Evolutionary conservation across 2,888 invertebrate species (phyloP), one percentile per base, ranked within the genome.

Genomic region (Caenorhabditis becei): DNA sequence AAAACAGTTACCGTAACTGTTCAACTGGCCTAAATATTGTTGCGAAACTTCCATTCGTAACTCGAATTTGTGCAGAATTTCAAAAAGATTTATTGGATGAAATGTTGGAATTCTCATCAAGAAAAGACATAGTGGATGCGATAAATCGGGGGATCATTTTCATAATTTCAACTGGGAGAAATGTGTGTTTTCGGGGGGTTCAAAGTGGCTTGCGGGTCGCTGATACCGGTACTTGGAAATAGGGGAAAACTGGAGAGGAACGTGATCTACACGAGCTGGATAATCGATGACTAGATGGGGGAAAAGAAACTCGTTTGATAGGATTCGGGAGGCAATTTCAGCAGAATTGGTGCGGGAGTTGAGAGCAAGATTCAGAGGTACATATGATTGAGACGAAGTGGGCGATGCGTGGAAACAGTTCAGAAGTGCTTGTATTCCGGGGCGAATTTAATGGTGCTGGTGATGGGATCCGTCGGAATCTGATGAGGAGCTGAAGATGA

Each of bases 211-310:
- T 23, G 49, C 20, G 20, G 51, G 32, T n/a, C n/a, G n/a, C n/a
- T n/a, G 23, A 8, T 54, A 54, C 62, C 54, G 20, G 71, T 56
- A 56, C 10, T 24, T 51, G 41, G 24, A 71, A 44, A 62, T 37
- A 10, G 70, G 61, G 35, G 28, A 63, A 37, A 37, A n/a, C n/a
- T 54, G 41, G 5, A 51, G 20, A 41, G 49, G 63, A 58, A 56
- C 72, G 75, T 75, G 75, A 61, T 66, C 66, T 59, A 75, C 66
- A 66, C 66, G 66, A 51, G 56, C 53, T 37, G 47, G 28, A 24
- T n/a, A 74, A 74, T 65, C 35, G 63, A 65, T 56, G 65, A 65
- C 72, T 72, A 72, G 16, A 41, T 11, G n/a, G 10, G 20, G 44
- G 14, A 2, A 18, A 56, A 4, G 8, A 5, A 18, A 70, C 71